These are phyloP conservation scores for Molossus molossus DNA, from an alignment of 2,797 vertebrate genomes.

Conservation along the genomic window DNA sequence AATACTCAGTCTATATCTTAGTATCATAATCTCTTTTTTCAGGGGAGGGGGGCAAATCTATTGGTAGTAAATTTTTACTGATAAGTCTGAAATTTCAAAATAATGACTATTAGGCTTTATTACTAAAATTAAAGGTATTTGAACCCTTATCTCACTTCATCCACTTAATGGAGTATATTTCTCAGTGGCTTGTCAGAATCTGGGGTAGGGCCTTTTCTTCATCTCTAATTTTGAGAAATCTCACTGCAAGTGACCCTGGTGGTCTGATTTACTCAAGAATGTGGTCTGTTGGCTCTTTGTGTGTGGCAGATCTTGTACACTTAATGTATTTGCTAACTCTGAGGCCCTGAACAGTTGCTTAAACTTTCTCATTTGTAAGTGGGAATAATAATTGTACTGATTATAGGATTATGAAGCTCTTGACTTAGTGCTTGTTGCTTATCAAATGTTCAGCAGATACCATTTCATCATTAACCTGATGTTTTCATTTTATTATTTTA, in stretches of 20 bases:
- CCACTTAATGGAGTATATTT: conserved; percentile 32
- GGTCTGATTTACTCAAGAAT: neutral
- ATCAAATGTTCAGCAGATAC: neutral
- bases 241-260: neutral
- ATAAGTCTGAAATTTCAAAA: conserved; percentile 2
- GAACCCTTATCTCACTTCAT: neutral
- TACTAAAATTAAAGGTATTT: conserved; percentile 47
- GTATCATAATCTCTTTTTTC: neutral
- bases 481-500: conserved; percentile 21
- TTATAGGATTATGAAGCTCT: neutral
- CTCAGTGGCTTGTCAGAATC: neutral
- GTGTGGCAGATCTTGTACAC: neutral
- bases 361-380: neutral
- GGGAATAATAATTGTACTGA: neutral
- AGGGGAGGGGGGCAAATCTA: neutral
- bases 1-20: neutral
- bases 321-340: neutral
- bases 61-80: conserved; percentile 30
- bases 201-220: neutral
- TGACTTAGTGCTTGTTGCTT: neutral
- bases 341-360: neutral
- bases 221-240: conserved; percentile 28
- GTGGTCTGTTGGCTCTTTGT: neutral
- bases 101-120: neutral
- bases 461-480: neutral